Evolutionary conservation across 2,888 invertebrate genomes (phyloP).

Genomic region (Pilophorus perplexus): DNA sequence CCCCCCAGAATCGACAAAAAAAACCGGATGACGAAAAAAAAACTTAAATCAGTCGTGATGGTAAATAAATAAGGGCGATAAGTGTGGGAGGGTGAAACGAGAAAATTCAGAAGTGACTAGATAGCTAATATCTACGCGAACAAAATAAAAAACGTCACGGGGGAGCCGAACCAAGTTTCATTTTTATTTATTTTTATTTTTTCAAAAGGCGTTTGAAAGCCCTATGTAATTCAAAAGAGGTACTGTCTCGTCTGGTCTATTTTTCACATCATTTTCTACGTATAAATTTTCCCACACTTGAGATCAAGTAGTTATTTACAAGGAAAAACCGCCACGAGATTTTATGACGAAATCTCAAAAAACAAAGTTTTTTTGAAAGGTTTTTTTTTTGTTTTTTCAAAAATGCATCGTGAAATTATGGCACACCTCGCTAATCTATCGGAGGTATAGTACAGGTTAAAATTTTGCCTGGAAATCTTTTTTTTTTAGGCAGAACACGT

Average conservation of each 20-base stretch:
- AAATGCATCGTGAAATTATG: slow-evolving; percentile 39
- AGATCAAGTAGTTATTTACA: slow-evolving; percentile 49
- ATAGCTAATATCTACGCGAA: slow-evolving; percentile 22
- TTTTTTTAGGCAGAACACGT: neutral
- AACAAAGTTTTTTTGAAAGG: slow-evolving; percentile 19
- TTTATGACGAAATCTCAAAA: slow-evolving; percentile 24
- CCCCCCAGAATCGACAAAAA: no score
- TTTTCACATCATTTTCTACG: neutral
- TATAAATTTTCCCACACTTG: slow-evolving; percentile 46
- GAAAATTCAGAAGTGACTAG: slow-evolving; percentile 29
- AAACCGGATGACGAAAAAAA: no score
- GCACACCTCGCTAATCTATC: slow-evolving; percentile 39
- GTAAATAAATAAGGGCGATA: no score
- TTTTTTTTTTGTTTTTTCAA: slow-evolving; percentile 34
- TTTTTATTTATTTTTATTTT: slow-evolving; percentile 8
- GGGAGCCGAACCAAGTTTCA: slow-evolving; percentile 2
- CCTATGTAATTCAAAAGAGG: slow-evolving; percentile 9
- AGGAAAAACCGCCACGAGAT: slow-evolving; percentile 43
- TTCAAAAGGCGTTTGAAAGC: no score
- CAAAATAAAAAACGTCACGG: neutral
- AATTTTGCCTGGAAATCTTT: neutral
- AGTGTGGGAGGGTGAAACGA: slow-evolving; percentile 3
- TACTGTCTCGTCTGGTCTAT: slow-evolving; percentile 17
- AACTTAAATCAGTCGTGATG: no score
- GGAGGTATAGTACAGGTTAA: slow-evolving; percentile 3